Conservation (phyloP, 2,888 invertebrate species). For the Beris chalybata region DNA sequence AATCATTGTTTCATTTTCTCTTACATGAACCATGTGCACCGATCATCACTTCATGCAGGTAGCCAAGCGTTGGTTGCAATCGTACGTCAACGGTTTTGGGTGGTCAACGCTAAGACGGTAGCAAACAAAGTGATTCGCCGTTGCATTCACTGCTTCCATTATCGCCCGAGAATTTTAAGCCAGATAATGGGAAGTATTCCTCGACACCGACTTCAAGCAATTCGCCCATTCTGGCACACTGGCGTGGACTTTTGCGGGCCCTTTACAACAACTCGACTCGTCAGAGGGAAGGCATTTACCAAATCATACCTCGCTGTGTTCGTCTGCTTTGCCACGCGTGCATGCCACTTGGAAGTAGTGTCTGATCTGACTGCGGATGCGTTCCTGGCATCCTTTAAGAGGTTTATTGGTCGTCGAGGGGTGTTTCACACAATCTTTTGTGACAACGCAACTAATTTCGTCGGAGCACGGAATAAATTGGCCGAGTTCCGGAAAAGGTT, state of each 20-base stretch:
- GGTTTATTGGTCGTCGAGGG: conserved; percentile 36
- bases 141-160: conserved; percentile 30
- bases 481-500: not conserved
- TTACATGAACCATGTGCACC: conserved; percentile 33
- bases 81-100: conserved; percentile 29
- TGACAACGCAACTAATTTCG: conserved; percentile 38
- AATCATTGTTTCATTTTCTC: not conserved
- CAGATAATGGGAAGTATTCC: conserved; percentile 35
- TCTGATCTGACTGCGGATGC: conserved; percentile 34
- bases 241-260: conserved; percentile 37
- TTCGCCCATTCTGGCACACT: conserved; percentile 31
- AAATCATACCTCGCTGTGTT: conserved; percentile 22
- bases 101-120: conserved; percentile 17
- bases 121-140: not conserved
- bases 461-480: conserved; percentile 32
- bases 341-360: conserved; percentile 37
- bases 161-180: conserved; percentile 28
- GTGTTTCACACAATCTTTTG: conserved; percentile 33
- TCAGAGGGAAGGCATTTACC: not conserved
- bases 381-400: conserved; percentile 35
- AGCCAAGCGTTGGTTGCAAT: conserved; percentile 40
- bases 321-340: conserved; percentile 36
- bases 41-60: conserved; percentile 44
- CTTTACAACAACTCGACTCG: conserved; percentile 31
- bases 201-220: conserved; percentile 26